Evolutionary conservation across 2,113 vertebrate species (phyloP).

Genomic region (Ameiurus melas): DNA sequence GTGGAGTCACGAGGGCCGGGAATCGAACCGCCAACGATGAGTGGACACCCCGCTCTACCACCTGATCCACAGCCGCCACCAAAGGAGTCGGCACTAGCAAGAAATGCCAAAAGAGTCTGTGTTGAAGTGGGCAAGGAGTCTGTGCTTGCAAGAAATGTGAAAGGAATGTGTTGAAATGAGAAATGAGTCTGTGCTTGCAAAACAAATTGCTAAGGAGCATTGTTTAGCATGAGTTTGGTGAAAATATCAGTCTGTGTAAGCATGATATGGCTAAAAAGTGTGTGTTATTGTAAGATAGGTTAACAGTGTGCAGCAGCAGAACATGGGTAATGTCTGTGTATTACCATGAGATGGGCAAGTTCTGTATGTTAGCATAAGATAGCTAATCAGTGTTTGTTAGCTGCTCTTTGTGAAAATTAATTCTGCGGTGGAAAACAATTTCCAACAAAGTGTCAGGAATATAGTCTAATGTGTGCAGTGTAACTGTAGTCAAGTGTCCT

Average conservation of each 20-base stretch:
- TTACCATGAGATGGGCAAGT: background rate
- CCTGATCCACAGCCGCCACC: too few species aligned
- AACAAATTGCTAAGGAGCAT: background rate
- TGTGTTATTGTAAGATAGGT: background rate
- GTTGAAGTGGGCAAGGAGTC: background rate
- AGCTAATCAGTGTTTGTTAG: conserved; percentile 8
- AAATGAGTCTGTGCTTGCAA: background rate
- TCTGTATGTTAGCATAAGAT: conserved; percentile 8
- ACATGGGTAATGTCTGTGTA: background rate
- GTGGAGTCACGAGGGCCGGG: too few species aligned
- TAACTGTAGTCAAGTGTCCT: background rate
- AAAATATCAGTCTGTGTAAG: background rate
- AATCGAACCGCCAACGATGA: too few species aligned
- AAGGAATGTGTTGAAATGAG: background rate
- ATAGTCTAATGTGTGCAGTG: background rate
- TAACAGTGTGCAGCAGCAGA: background rate
- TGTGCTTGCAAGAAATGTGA: background rate
- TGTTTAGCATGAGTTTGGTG: background rate
- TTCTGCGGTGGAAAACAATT: background rate
- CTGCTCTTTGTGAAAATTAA: conserved; percentile 9
- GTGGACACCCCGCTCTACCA: too few species aligned
- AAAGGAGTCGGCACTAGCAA: background rate
- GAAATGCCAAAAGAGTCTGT: background rate
- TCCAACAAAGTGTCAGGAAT: background rate
- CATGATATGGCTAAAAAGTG: background rate